These are phyloP conservation scores for Menura novaehollandiae DNA, from an alignment of 2,113 vertebrate species.

Conservation along the genomic window DNA sequence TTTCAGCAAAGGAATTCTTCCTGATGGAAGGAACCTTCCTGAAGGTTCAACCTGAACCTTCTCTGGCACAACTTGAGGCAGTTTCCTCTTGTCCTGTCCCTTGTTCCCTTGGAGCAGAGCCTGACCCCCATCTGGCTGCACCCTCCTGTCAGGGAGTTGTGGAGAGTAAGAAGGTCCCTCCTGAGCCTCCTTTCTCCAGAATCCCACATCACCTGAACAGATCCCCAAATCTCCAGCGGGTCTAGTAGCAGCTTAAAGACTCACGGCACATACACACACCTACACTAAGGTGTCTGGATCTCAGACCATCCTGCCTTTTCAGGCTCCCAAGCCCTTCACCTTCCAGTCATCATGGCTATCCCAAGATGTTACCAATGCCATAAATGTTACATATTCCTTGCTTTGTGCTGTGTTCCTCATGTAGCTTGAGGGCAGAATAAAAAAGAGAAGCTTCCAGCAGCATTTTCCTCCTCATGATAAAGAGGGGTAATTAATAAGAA, in stretches of 20 bases:
- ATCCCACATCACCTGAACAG: not conserved
- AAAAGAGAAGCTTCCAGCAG: not conserved
- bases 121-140: accelerated
- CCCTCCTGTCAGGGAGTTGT: not conserved
- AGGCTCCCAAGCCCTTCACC: not conserved
- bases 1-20: not conserved
- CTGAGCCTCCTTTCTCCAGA: not conserved
- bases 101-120: not conserved
- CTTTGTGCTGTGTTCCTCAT: not conserved
- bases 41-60: not conserved
- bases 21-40: too few relatives aligned
- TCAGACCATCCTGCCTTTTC: not conserved
- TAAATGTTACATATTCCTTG: not conserved
- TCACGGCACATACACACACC: accelerated
- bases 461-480: not conserved
- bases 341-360: not conserved
- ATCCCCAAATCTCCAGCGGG: not conserved
- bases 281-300: not conserved
- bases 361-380: not conserved
- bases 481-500: not conserved
- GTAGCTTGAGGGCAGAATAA: not conserved
- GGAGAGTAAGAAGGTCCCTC: not conserved
- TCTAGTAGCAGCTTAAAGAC: not conserved
- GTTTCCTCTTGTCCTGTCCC: not conserved
- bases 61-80: not conserved